These are phyloP conservation scores for Chloroceryle amazona DNA, from an alignment of 2,797 vertebrate genomes.

Conservation along the genomic window DNA sequence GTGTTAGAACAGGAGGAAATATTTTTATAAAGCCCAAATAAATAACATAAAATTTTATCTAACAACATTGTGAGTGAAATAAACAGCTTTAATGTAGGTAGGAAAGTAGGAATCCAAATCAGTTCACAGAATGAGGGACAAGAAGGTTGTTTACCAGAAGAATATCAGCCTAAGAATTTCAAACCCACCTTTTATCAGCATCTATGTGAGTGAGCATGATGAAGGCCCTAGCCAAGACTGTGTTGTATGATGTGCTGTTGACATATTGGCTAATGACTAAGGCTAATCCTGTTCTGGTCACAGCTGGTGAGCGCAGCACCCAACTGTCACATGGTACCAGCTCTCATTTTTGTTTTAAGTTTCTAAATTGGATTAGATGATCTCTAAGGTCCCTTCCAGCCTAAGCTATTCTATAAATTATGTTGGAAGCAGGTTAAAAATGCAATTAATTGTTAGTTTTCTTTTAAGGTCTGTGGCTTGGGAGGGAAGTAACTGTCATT, in stretches of 20 bases:
- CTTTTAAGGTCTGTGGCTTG: not conserved
- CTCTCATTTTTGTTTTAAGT: not conserved
- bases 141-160: not conserved
- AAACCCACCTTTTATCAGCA: not conserved
- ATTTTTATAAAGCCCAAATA: not conserved
- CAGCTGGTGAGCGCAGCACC: not conserved
- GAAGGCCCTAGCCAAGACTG: not conserved
- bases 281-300: not conserved
- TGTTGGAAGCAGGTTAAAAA: not conserved
- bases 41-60: not conserved
- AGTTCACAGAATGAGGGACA: not conserved
- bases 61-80: not conserved
- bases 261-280: not conserved
- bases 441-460: not conserved
- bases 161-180: not conserved
- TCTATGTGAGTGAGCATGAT: not conserved
- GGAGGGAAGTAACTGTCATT: not conserved
- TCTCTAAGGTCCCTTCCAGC: too few species aligned
- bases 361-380: not conserved
- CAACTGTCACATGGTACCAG: not conserved
- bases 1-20: not conserved
- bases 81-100: not conserved
- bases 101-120: not conserved
- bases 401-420: too few species aligned
- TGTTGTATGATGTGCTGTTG: not conserved